A percentile compares a stretch with the other conserved stretches of the same genome.
Conservation (phyloP, 2,797 vertebrate species). For the Sebastiscus albofasciatus region DNA sequence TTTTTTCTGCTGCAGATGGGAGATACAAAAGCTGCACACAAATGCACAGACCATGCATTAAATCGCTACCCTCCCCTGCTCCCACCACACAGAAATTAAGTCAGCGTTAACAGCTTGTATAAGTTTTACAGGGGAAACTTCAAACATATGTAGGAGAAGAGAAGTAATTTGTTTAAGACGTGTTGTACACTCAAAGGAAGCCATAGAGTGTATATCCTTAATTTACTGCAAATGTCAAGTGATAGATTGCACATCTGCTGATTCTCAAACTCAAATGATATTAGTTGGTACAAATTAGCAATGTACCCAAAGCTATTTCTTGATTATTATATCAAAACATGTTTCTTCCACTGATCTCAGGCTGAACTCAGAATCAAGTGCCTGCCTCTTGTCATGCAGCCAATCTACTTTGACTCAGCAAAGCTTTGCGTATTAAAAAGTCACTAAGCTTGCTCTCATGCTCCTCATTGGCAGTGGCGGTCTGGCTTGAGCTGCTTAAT, state of each 20-base stretch:
- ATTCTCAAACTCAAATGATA: not conserved
- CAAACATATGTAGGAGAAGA: not conserved
- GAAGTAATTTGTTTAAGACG: not conserved
- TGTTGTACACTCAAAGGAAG: not conserved
- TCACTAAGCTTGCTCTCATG: conserved; percentile 21
- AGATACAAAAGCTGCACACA: not conserved
- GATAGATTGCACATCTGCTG: not conserved
- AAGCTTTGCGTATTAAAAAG: conserved; percentile 42
- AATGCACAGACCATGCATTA: not conserved
- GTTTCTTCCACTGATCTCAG: conserved; percentile 7
- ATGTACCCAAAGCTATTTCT: not conserved
- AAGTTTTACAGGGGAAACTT: not conserved
- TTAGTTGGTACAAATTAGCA: not conserved
- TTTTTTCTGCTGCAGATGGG: not conserved
- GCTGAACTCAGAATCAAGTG: conserved; percentile 7
- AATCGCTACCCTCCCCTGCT: not conserved
- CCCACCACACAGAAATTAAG: not conserved
- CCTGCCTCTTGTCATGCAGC: conserved; percentile 26
- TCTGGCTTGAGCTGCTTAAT: conserved; percentile 37
- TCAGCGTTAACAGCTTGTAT: not conserved
- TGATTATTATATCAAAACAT: conserved; percentile 29
- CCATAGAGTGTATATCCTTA: not conserved
- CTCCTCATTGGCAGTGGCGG: conserved; percentile 4
- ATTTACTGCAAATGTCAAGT: not conserved
- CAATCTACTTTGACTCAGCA: conserved; percentile 31